phyloP scores from a whole-genome alignment of 1,140 invertebrate genomes.

The Habropoda laboriosa region DNA sequence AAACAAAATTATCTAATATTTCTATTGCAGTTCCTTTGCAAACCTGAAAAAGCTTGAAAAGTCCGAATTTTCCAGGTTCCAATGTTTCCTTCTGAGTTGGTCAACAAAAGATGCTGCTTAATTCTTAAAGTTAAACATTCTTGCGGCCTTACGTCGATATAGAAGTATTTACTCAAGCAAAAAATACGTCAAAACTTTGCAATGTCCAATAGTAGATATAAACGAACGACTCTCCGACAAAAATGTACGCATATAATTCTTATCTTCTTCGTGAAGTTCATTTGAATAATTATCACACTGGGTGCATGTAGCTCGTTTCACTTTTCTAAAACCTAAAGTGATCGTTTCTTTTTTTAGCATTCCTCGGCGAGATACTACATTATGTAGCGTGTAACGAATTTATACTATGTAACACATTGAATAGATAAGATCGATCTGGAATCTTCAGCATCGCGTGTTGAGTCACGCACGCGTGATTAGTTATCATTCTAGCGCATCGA shows the following conservation, averaged over 20 bases:
- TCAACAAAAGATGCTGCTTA: too few relatives aligned
- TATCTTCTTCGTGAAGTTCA: neutral
- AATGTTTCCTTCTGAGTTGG: too few relatives aligned
- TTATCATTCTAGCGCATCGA: neutral
- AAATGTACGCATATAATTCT: neutral
- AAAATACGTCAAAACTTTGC: too few relatives aligned
- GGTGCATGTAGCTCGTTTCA: neutral
- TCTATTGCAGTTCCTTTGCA: too few relatives aligned
- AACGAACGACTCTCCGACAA: neutral
- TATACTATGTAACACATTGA: neutral
- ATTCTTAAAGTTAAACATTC: too few relatives aligned
- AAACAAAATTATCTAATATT: too few relatives aligned
- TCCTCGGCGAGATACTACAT: neutral
- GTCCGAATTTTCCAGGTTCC: too few relatives aligned
- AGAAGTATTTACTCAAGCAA: too few relatives aligned
- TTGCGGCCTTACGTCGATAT: too few relatives aligned
- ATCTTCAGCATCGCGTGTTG: neutral
- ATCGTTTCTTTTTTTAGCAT: neutral
- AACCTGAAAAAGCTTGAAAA: too few relatives aligned
- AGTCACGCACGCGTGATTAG: conserved; percentile 23
- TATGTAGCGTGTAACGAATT: neutral
- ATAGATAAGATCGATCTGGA: conserved; percentile 6
- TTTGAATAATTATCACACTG: neutral
- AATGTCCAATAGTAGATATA: neutral
- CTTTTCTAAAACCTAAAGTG: neutral